Base-by-base conservation (phyloP, 2,797 vertebrate genomes). In the Siniperca scherzeri region DNA sequence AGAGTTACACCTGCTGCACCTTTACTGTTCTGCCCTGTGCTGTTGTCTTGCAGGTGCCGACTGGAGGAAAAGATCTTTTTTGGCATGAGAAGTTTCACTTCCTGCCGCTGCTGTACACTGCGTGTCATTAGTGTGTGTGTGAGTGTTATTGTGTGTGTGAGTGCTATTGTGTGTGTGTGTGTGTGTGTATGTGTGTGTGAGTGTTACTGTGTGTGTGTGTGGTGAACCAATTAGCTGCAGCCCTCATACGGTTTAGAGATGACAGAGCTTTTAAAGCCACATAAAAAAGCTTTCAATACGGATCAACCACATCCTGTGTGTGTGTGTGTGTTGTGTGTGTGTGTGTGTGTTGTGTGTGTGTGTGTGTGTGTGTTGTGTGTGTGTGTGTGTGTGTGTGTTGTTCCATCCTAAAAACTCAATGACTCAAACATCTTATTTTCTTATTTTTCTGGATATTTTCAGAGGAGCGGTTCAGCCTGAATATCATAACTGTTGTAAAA, bases 241-340 rank as follows among this genome's bases (percentile, higher is more conserved):
- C 60, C 57, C 69, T 81, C 78, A 36, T 65, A 61, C 27, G 64
- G 78, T 65, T 84, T 65, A 17, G 46, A 78, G 70, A 81, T 88
- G 57, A 87, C 81, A 84, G 77, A 88, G 82, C 78, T 77, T 77
- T 83, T 79, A 82, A 88, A 79, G 64, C 44, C 72, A 65, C 83
- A 86, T 83, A 76, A 83, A 85, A 83, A 70, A 77, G 57, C 25
- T 88, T 82, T 86, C 80, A 80, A 69, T 77, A 52, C 11, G 21
- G 48, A 84, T 80, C 78, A 74, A 42, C 75, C 59, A 83, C 70
- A 72, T 85, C 64, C 73, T 69, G 57, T 25, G 69, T 3, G 19
- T 30, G 64, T 12, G 65, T 44, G 42, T 10, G 42, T 46, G 38
- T 48, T 11, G 16, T 50, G 62, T 10, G 65, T 76, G 42, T 44